A percentile compares a stretch with the other conserved stretches of the same genome.
phyloP scores from a whole-genome alignment of 2,888 invertebrate species.

The Campopleginae sp. region DNA sequence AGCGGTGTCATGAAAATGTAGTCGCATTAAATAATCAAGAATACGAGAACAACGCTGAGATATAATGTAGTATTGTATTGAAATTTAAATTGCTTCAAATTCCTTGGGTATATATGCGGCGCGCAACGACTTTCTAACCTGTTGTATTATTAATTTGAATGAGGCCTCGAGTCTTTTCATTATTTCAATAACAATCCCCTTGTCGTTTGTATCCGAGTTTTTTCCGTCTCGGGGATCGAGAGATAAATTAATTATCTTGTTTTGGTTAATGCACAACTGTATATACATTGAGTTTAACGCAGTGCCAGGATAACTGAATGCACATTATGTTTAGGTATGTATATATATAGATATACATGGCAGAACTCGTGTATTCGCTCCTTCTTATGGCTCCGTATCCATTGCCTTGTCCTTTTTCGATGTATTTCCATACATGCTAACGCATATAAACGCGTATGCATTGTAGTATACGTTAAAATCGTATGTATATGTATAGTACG shows the following conservation, averaged over 20 bases:
- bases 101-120: not conserved
- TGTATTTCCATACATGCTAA: slow-evolving; percentile 17
- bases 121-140: slow-evolving; percentile 24
- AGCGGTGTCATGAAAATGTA: slow-evolving; percentile 6
- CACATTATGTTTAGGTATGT: not conserved
- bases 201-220: not conserved
- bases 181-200: slow-evolving; percentile 20
- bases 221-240: not conserved
- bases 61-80: not conserved
- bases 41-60: not conserved
- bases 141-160: slow-evolving; percentile 31
- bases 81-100: slow-evolving; percentile 7
- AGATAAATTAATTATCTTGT: slow-evolving; percentile 51
- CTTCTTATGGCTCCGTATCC: slow-evolving; percentile 8
- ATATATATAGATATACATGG: slow-evolving; percentile 10
- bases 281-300: not conserved
- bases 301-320: slow-evolving; percentile 13
- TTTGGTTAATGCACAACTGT: slow-evolving; percentile 16
- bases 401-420: slow-evolving; percentile 16
- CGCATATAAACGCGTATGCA: not conserved
- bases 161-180: slow-evolving; percentile 8
- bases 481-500: slow-evolving; percentile 9
- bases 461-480: slow-evolving; percentile 1
- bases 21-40: not conserved
- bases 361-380: slow-evolving; percentile 32